These are phyloP conservation scores for Xiphias gladius DNA, from an alignment of 2,113 vertebrate genomes.

Conservation along the genomic window DNA sequence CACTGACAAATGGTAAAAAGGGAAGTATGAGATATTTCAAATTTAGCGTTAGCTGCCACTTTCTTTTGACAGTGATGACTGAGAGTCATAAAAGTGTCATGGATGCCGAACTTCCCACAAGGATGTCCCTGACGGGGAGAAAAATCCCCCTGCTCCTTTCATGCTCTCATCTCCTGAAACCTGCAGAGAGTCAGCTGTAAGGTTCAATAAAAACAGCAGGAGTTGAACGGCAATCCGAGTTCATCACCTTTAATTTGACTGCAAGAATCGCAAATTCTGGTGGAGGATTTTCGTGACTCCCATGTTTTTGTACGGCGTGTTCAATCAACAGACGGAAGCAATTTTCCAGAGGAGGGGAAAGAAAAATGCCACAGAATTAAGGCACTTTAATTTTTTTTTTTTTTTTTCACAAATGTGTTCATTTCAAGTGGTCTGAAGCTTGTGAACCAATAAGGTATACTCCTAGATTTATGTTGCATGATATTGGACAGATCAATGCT, in stretches of 20 bases:
- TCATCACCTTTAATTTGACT: slow-evolving; percentile 24
- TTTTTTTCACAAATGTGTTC: slow-evolving; percentile 38
- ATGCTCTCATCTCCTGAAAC: background rate
- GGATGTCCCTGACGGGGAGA: background rate
- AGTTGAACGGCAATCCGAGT: background rate
- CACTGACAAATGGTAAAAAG: background rate
- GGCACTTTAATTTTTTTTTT: slow-evolving; percentile 30
- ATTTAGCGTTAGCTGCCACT: slow-evolving; percentile 14
- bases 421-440: slow-evolving; percentile 45
- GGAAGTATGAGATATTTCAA: background rate
- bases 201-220: background rate
- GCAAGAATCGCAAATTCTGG: slow-evolving; percentile 14
- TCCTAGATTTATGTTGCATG: slow-evolving; percentile 65
- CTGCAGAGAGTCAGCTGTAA: background rate
- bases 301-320: slow-evolving; percentile 43
- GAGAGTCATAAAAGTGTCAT: background rate
- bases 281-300: slow-evolving; percentile 38
- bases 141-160: background rate
- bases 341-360: slow-evolving; percentile 52
- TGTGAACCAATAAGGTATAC: slow-evolving; percentile 29
- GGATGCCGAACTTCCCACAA: background rate
- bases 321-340: slow-evolving; percentile 70
- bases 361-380: slow-evolving; percentile 43
- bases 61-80: background rate
- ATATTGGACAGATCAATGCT: slow-evolving; percentile 71